Conservation (phyloP, 2,888 invertebrate genomes). For the Corbicula japonica region DNA sequence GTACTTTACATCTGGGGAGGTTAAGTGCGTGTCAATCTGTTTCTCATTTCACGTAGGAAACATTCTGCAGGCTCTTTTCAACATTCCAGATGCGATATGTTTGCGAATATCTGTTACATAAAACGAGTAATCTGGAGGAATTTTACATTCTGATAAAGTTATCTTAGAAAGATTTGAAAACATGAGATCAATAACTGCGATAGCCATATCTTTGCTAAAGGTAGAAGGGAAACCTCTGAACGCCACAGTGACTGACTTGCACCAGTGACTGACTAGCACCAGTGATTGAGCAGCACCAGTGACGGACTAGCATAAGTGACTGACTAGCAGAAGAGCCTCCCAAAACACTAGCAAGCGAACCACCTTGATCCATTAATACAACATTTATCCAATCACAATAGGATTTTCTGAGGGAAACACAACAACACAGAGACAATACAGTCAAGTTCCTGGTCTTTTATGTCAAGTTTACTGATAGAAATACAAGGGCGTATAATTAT, state of each 20-base stretch:
- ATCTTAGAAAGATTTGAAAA: background rate
- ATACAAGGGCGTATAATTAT: too few relatives aligned
- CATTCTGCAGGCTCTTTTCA: slow-evolving; percentile 6
- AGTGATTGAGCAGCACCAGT: background rate
- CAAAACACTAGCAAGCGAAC: too few relatives aligned
- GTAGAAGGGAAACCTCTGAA: background rate
- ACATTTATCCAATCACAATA: too few relatives aligned
- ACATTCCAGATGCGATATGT: slow-evolving; percentile 3
- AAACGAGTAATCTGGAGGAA: slow-evolving; percentile 3
- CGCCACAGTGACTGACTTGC: background rate
- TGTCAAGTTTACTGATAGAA: too few relatives aligned
- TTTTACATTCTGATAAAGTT: slow-evolving; percentile 12
- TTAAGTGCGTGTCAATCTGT: slow-evolving; percentile 9
- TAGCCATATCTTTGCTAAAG: background rate
- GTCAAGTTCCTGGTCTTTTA: too few relatives aligned
- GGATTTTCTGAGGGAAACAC: too few relatives aligned
- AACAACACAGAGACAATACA: too few relatives aligned
- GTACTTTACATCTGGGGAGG: slow-evolving; percentile 18
- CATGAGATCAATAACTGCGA: too few relatives aligned
- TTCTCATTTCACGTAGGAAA: background rate
- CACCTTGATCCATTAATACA: too few relatives aligned
- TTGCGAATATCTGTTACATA: slow-evolving; percentile 2
- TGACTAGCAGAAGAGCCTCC: too few relatives aligned
- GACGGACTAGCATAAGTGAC: background rate
- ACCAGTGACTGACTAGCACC: background rate